Evolutionary conservation across 2,797 vertebrate genomes (phyloP), one percentile per base, ranked within the genome.

Genomic region (Zalophus californianus): DNA sequence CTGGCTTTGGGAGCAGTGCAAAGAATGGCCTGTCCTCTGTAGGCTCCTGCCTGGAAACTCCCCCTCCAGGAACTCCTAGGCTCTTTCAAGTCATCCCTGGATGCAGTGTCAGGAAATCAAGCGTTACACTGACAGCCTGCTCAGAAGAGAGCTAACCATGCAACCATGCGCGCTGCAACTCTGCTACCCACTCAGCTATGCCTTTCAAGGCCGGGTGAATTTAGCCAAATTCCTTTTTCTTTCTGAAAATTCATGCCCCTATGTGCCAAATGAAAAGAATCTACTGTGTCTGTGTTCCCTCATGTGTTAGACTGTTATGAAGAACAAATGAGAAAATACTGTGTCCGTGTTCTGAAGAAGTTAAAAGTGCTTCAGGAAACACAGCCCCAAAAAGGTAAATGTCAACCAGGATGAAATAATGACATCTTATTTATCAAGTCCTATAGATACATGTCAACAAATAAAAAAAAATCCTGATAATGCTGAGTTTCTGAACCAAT

Each of bases 361-460:
- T 95, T 96, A 94, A 82, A 96, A 94, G 78, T 80, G 64, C 27
- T 83, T 83, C 68, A 85, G 73, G 77, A 97, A 97, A 96, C 38
- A 95, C 16, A 90, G 50, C 21, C 62, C 82, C 54, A 7, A 73
- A 90, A 94, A 95, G 87, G 58, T 90, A 95, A 97, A 98, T 95
- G 93, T 88, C 90, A 97, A 87, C 48, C 35, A 78, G 83, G 50
- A 97, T 93, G 25, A 91, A 98, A 96, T 41, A 91, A 91, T 95
- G 72, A 91, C 85, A 83, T 92, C 96, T 96, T 93, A 78, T 90
- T 89, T 95, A 90, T 91, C 44, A 96, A 90, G 82, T 97, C 88
- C 82, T 94, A 44, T 35, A 96, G 38, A 68, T 79, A 90, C 78
- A 29, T 92, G 82, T 73, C 86, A 97, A 95, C 66, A 90, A 95